Base-by-base conservation (phyloP, 1,140 invertebrate genomes). In the Drosophila lacertosa region DNA sequence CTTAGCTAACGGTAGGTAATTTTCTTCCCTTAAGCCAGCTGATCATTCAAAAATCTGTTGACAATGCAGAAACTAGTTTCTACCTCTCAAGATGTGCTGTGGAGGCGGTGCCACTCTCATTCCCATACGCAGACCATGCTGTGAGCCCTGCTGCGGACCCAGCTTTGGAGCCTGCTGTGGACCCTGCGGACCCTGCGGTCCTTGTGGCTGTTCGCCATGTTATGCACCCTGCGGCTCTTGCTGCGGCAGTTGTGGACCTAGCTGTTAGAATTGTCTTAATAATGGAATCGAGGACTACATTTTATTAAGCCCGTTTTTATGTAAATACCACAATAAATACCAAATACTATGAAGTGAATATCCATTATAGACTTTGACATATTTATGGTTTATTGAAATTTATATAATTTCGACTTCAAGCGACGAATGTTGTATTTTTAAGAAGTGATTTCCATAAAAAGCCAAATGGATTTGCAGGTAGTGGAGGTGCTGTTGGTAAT, bases 201-300 rank as follows among this genome's bases (percentile, higher is more conserved):
- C 42, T n/a, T 44, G 20, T 22, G 42, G 60, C 44, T 50, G 35
- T 22, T 39, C 32, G 4, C 50, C 50, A 10, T 55, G 59, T 15
- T 63, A 60, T 13, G 44, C 15, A n/a, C 29, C 67, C 2, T 70
- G 60, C 26, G 18, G 33, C 3, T 9, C 53, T 4, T 66, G 67
- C 26, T 54, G 60, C 44, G 45, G 42, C 10, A 20, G 59, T 16
- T 64, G 60, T 15, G 51, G 60, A 6, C 42, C 42, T 29, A 26
- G 4, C 22, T 29, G 20, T 47, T 29, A 47, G 24, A n/a, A 7
- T 29, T 47, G 10, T 47, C 6, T 47, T 47, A 7, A 15, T n/a
- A 16, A 16, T 7, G 1, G 15, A 15, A 16, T 15, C 2, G 13
- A 9, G n/a, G 4, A 22, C 20, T 22, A n/a, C n/a, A n/a, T n/a